Base-by-base conservation (phyloP, 2,113 vertebrate genomes). In the Gymnorhina tibicen region DNA sequence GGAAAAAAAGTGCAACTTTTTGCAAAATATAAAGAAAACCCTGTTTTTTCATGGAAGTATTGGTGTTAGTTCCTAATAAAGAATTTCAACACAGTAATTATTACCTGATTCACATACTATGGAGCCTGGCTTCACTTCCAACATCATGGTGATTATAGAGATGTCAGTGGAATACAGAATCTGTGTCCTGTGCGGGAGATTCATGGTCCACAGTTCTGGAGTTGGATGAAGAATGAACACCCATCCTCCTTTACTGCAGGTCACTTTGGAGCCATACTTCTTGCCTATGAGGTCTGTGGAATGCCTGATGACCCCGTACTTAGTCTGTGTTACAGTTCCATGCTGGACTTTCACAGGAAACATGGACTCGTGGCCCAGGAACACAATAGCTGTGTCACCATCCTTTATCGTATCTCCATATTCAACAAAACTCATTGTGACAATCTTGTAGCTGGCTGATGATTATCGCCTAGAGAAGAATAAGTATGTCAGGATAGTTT, bases 81-180 rank as follows among this genome's bases (percentile, higher is more conserved):
- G 52, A 30, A 93, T 59, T 90, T 81, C n/a, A 81, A 74, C 7
- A 27, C 18, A 53, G 27, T 33, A 74, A 62, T 95, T 89, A 94
- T 98, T 98, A 99, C 99, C 99, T 67, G 99, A 99, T 96, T 99
- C 99, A 23, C 99, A 99, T 59, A 99, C 99, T 72, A 99, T 91
- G 5, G 99, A 99, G 58, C 99, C 99, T 2, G 99, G 99, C 93
- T 99, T 99, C 89, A 99, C 98, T 89, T 99, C 99, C 96, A 99
- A 97, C 99, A 99, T 99, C 98, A 99, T 99, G 87, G 99, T 99
- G 97, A 99, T 98, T 83, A 98, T 97, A 69, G 99, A 98, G 56
- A 99, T 99, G 97, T 99, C 99, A 2, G 99, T 99, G 80, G 99
- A 99, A 97, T 99, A 99, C 28, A 99, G 98, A 94, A 99, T 99